Evolutionary conservation across 2,797 vertebrate species (phyloP).

Genomic region (Pseudopleuronectes americanus): DNA sequence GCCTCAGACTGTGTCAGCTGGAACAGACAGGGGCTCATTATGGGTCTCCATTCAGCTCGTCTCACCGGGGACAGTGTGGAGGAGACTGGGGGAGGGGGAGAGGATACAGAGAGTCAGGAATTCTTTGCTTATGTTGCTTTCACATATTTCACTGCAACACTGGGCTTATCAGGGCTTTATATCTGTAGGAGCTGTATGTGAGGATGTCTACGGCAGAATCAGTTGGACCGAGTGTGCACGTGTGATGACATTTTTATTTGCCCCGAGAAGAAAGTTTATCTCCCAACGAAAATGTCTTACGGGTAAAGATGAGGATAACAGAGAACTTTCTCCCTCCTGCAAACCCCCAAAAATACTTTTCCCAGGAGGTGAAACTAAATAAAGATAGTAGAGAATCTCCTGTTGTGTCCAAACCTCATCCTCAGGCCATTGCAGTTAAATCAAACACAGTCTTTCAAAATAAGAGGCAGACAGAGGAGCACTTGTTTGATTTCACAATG

Average conservation of each 20-base stretch:
- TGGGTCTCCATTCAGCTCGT: constrained; percentile 61
- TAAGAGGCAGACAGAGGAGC: too few relatives aligned
- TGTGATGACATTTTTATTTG: too few relatives aligned
- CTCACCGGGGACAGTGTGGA: constrained; percentile 62
- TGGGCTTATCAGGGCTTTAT: not conserved
- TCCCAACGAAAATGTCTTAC: too few relatives aligned
- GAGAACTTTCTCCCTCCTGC: too few relatives aligned
- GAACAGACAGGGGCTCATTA: constrained; percentile 80
- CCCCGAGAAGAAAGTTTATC: too few relatives aligned
- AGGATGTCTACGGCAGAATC: not conserved
- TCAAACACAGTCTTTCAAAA: not conserved
- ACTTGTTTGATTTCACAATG: too few relatives aligned
- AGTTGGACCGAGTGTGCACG: too few relatives aligned
- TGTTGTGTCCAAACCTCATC: not conserved
- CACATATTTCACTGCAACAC: not conserved
- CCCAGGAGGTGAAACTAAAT: not conserved
- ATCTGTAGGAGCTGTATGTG: not conserved
- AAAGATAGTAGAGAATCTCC: not conserved
- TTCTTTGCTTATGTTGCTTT: constrained; percentile 13
- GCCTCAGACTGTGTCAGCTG: constrained; percentile 72
- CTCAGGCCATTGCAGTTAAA: not conserved
- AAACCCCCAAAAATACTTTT: too few relatives aligned
- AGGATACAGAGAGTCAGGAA: constrained; percentile 30
- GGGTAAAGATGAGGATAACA: too few relatives aligned
- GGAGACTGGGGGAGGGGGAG: constrained; percentile 45